Base-by-base conservation (phyloP, 2,113 vertebrate genomes). In the Narcine bancroftii region DNA sequence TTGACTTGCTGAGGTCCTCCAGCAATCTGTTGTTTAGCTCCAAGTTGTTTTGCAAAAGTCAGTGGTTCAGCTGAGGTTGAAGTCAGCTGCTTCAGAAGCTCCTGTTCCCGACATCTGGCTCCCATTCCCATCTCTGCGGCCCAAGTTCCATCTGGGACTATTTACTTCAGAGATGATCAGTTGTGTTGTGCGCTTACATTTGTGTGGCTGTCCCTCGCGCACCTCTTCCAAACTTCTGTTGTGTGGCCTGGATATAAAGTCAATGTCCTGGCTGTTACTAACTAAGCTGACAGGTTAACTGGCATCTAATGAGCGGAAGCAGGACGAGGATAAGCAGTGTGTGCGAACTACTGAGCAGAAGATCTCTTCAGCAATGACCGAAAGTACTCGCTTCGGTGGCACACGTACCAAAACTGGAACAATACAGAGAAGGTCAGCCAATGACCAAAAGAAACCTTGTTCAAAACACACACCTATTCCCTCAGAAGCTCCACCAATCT, bases 121-220 rank as follows among this genome's bases (percentile, higher is more conserved):
- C 56, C 4, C 39, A 42, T 89, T 91, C 63, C 87, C 39, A 91
- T 45, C 63, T 91, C 45, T n/a, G 5, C 47, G 65, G 26, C 89
- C 47, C 13, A 7, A 24, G 13, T 26, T 63, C 56, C 21, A 65
- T 47, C 89, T 47, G 11, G 36, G 24, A 91, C 42, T 91, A 29
- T 65, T 91, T 69, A 91, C 65, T 91, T 24, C 10, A 47, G 66
- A 69, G 11, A 29, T 39, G 19, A 45, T 66, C 13, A 26, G 45
- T 91, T 91, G 63, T 69, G 63, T 91, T 91, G 42, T 91, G 42
- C 13, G 89, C 71, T 91, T 91, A 65, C 42, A 3, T 91, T 47
- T 29, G 65, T 13, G 65, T 42, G 10, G 42, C 33, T 24, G 33
- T 91, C 6, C 63, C 66, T 42, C 21, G 36, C 24, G 42, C 71